Evolutionary conservation across 2,113 vertebrate species (phyloP), one percentile per base, ranked within the genome.

Genomic region (Oreotrochilus melanogaster): DNA sequence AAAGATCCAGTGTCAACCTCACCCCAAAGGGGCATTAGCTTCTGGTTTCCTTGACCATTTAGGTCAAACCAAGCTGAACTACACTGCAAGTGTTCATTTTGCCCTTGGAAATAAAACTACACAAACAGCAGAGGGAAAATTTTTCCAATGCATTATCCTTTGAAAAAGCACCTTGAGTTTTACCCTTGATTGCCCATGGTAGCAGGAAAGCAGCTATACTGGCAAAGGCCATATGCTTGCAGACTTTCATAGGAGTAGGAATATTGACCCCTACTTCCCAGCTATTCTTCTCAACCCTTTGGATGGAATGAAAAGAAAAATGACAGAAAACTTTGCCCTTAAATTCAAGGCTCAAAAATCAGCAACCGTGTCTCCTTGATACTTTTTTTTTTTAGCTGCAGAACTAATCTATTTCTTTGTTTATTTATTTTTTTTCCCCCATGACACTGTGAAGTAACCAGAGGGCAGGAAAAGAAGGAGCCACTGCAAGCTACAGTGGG

Each of bases 201-300:
- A 66, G 30, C 73, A 91, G 76, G n/a, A 91, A 81, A 81, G 61
- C 69, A 84, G 80, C 84, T 84, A 69, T 64, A 51, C 43, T 89
- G 23, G 76, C 84, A 94, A 54, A 92, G 73, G 80, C 87, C 72
- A 43, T 24, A 9, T 27, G 37, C 43, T 61, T 65, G 47, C 56
- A 74, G 69, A 35, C 37, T 86, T 89, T 37, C 30, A 56, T 24
- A 23, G 47, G 35, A 74, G 56, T 10, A 71, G 35, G 37, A 92
- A 64, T 84, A 84, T n/a, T 79, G 82, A 93, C 50, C 53, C 23
- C 42, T 73, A 65, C 71, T 88, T 93, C 64, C 56, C 39, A 88
- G 28, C 31, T 80, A 35, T 50, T 83, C n/a, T 69, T 45, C 72
- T 86, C 51, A 62, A 17, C 11, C 8, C 3, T 84, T 94, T 48